Evolutionary conservation across 2,797 vertebrate species (phyloP).

Genomic region (Sebastes vulpes): DNA sequence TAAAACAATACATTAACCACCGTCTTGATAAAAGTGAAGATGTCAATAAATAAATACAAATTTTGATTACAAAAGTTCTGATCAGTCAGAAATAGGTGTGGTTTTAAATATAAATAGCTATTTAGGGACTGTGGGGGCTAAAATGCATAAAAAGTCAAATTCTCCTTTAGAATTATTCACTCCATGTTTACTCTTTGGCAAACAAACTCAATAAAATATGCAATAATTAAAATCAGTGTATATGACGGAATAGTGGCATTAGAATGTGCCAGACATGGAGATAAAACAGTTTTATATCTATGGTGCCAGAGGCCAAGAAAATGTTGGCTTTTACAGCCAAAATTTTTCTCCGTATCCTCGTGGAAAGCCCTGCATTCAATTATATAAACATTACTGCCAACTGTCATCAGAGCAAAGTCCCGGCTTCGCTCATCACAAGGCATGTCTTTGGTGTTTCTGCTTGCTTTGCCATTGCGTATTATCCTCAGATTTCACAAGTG

Average conservation of each 20-base stretch:
- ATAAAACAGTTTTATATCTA: too few relatives aligned
- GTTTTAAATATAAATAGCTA: background rate
- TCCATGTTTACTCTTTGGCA: too few relatives aligned
- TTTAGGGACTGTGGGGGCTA: background rate
- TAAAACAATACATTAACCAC: background rate
- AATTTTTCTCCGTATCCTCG: background rate
- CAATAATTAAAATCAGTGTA: background rate
- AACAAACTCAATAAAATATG: background rate
- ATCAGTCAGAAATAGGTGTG: background rate
- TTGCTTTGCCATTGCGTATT: constrained; percentile 1
- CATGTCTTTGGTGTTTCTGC: background rate
- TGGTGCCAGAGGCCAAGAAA: background rate
- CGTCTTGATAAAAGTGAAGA: background rate
- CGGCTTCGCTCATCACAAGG: background rate
- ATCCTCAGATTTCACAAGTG: constrained; percentile 29
- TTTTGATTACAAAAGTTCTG: background rate
- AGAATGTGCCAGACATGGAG: background rate
- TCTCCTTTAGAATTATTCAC: background rate
- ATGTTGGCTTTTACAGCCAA: background rate
- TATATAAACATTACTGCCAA: background rate
- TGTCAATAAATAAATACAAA: too few relatives aligned
- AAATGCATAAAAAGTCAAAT: background rate
- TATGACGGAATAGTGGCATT: background rate
- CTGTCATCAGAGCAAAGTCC: background rate
- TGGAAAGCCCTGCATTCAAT: background rate